Evolutionary conservation across 1,140 invertebrate genomes (phyloP).

Genomic region (Leptopilina clavipes): DNA sequence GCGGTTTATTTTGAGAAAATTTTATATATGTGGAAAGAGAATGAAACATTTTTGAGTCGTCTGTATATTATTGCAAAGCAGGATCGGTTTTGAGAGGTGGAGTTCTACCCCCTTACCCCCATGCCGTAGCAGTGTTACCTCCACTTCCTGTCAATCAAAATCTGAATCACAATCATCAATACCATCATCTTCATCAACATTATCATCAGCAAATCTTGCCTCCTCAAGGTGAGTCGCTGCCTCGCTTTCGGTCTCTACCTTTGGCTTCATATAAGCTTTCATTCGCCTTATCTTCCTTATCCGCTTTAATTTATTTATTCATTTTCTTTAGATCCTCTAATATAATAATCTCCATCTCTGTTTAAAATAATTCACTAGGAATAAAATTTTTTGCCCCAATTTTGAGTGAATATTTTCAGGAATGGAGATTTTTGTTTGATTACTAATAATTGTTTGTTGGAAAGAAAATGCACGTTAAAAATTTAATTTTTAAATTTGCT

Average conservation of each 20-base stretch:
- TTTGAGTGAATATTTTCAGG: background rate
- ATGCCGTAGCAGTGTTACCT: constrained; percentile 81
- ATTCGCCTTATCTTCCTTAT: background rate
- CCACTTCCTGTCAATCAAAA: constrained; percentile 75
- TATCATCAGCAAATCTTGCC: constrained; percentile 74
- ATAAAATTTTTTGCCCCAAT: background rate
- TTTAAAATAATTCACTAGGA: background rate
- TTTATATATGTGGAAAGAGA: no score
- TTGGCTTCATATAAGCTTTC: constrained; percentile 6
- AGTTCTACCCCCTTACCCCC: constrained; percentile 76
- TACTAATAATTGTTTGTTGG: constrained; percentile 5
- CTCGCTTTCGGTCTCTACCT: constrained; percentile 30
- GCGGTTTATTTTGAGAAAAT: no score
- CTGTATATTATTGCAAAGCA: constrained; percentile 63
- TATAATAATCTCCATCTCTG: background rate
- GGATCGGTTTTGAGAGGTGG: constrained; percentile 70
- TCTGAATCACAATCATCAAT: constrained; percentile 68
- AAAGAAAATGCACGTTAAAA: background rate
- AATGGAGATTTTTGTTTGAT: background rate
- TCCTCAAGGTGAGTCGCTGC: constrained; percentile 73
- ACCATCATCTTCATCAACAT: constrained; percentile 61
- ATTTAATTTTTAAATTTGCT: background rate
- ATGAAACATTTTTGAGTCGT: background rate
- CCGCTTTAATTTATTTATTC: background rate
- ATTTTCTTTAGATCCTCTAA: background rate